Conservation (phyloP, 2,113 vertebrate species). For the Chunga burmeisteri region DNA sequence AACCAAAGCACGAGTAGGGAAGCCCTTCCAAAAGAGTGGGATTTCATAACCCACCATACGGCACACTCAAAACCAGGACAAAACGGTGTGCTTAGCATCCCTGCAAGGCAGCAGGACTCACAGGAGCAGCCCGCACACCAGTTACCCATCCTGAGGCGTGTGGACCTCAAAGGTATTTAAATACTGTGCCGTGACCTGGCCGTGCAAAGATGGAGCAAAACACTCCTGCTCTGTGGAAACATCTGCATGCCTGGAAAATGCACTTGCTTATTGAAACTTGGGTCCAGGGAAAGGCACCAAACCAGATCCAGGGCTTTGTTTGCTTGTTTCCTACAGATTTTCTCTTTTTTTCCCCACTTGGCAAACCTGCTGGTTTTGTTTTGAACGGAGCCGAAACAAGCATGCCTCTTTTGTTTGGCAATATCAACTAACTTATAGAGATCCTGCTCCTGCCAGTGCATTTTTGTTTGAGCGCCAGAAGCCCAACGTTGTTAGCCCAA, state of each 20-base stretch:
- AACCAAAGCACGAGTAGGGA: not conserved
- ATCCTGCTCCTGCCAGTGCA: slow-evolving; percentile 24
- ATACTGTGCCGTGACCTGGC: not conserved
- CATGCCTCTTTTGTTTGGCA: slow-evolving; percentile 53
- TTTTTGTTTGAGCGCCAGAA: slow-evolving; percentile 46
- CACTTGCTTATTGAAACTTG: slow-evolving; percentile 14
- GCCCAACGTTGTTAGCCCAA: not conserved
- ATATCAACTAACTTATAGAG: slow-evolving; percentile 44
- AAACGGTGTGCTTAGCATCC: not conserved
- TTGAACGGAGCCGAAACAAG: not conserved
- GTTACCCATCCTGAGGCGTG: not conserved
- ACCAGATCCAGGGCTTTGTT: not conserved
- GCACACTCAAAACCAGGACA: not conserved
- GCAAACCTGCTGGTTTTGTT: slow-evolving; percentile 41
- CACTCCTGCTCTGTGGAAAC: not conserved
- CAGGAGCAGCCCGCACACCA: not conserved
- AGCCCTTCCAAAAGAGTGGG: not conserved
- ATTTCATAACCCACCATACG: not conserved
- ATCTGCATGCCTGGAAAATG: not conserved
- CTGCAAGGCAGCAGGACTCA: not conserved
- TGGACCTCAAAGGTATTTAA: not conserved
- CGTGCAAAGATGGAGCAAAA: not conserved
- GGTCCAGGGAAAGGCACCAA: not conserved
- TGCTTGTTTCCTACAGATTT: slow-evolving; percentile 2
- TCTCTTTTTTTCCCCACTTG: slow-evolving; percentile 2